Base-by-base conservation (phyloP, 1,140 invertebrate genomes). In the Hirudo medicinalis region DNA sequence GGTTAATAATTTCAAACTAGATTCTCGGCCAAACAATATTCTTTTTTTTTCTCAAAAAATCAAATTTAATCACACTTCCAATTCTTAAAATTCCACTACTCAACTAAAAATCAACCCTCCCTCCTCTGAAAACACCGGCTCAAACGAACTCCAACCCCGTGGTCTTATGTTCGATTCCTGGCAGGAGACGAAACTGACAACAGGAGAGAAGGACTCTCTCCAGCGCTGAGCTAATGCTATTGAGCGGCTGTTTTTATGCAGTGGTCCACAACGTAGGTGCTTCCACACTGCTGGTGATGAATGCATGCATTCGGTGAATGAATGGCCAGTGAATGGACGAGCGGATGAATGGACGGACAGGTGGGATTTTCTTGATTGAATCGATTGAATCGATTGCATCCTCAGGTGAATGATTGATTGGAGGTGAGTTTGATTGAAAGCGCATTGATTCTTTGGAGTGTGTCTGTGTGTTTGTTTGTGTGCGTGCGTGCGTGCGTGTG, bases 401-500 rank as follows among this genome's bases (percentile, higher is more conserved):
- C 4, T 13, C 13, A 11, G 22, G 57, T 25, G 57, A 25, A 32
- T 25, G 22, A 63, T 11, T 63, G 57, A 63, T 25, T 32, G 22
- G 20, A 63, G 9, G 29, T 32, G 19, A 15, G 22, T 25, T 25
- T 20, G 20, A 57, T 3, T 25, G 25, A 57, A 9, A n/a, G 9
- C 5, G 9, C 5, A 57, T 57, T 57, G 25, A 57, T 25, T 5
- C 9, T 2, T 57, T 57, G 54, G 32, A 22, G 43, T 70, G 69
- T 49, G 53, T 54, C 4, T 25, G 17, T 13, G 69, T 54, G 29
- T 13, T 9, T 25, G 29, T 22, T 13, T 27, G 53, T 54, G 69
- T 70, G 22, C 20, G 69, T 54, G 43, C 54, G 69, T 54, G 49
- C 49, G 43, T 54, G 49, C 49, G 69, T 70, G 69, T 32, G 69